Evolutionary conservation across 2,888 invertebrate species (phyloP).

Genomic region (Nephrocerus scutellatus): DNA sequence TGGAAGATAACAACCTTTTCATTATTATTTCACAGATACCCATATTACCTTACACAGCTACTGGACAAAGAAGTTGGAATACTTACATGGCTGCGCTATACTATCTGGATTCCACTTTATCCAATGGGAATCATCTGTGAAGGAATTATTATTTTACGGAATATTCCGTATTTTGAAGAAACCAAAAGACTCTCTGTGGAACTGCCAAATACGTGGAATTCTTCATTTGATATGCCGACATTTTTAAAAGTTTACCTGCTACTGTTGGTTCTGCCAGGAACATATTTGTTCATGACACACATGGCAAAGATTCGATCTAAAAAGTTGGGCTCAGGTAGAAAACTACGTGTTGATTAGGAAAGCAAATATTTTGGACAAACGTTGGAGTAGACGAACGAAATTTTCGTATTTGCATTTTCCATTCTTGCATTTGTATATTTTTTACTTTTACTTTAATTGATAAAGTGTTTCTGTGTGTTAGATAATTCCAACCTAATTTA

Average conservation of each 20-base stretch:
- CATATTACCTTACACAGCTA: conserved; percentile 79
- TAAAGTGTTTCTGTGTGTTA: too few relatives aligned
- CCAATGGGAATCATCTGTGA: conserved; percentile 86
- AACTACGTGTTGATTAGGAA: conserved; percentile 15
- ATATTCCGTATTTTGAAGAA: conserved; percentile 85
- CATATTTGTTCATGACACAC: conserved; percentile 72
- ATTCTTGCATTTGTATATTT: conserved; percentile 2
- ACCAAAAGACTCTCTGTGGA: conserved; percentile 66
- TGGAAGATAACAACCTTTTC: background rate
- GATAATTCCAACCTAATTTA: too few relatives aligned
- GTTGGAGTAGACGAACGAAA: too few relatives aligned
- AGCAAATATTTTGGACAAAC: too few relatives aligned
- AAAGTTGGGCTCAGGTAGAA: conserved; percentile 53
- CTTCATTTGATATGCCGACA: conserved; percentile 77
- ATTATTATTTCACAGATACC: conserved; percentile 61
- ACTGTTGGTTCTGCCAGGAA: conserved; percentile 66
- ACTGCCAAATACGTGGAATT: conserved; percentile 79
- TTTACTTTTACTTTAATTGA: conserved; percentile 11
- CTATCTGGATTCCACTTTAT: conserved; percentile 88
- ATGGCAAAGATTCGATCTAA: conserved; percentile 71
- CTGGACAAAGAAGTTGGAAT: conserved; percentile 65
- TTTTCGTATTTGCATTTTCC: conserved; percentile 2
- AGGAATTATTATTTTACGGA: conserved; percentile 70
- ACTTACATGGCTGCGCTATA: conserved; percentile 88
- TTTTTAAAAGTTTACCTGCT: conserved; percentile 72